Evolutionary conservation across 2,888 invertebrate genomes (phyloP), one percentile per base, ranked within the genome.

Genomic region (Thymelicus acteon): DNA sequence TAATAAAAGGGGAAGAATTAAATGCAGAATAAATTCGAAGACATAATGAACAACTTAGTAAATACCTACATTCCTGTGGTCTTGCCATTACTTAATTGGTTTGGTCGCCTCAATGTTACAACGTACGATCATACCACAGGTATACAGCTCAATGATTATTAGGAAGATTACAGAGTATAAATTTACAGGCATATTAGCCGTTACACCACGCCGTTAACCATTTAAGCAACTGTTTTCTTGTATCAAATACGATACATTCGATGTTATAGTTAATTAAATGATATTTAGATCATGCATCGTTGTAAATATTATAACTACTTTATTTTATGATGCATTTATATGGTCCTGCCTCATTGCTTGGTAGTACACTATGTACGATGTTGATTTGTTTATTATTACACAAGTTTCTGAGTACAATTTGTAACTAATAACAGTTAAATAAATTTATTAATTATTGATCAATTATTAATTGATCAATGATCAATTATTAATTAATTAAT

Each of bases 181-280:
- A 66, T 58, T 66, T 66, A 66, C 24, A 48, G 58, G 15, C 31
- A 19, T 24, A 24, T 54, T 57, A 65, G 66, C 58, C 58, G 58
- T 65, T 65, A 40, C 57, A 24, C 13, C n/a, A 31, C n/a, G 47
- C 66, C 57, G 66, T 66, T 66, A 66, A 47, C 47, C 47, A 58
- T 58, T 44, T 57, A 65, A 57, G 57, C 47, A 54, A 65, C 65
- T 13, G 65, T 65, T 24, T 31, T n/a, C 44, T 44, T 39, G n/a
- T 47, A 7, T 31, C 31, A 3, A 31, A 31, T 31, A 31, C 31
- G 31, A 31, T 31, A 31, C 31, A 31, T 58, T 24, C 39, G 13
- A 58, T 58, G 39, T 37, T n/a, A 39, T 39, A 15, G 4, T 24
- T 39, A 58, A 13, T 57, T 31, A 57, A 57, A 37, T 57, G 52